Evolutionary conservation across 2,113 vertebrate species (phyloP), one percentile per base, ranked within the genome.

Genomic region (Anguilla rostrata): DNA sequence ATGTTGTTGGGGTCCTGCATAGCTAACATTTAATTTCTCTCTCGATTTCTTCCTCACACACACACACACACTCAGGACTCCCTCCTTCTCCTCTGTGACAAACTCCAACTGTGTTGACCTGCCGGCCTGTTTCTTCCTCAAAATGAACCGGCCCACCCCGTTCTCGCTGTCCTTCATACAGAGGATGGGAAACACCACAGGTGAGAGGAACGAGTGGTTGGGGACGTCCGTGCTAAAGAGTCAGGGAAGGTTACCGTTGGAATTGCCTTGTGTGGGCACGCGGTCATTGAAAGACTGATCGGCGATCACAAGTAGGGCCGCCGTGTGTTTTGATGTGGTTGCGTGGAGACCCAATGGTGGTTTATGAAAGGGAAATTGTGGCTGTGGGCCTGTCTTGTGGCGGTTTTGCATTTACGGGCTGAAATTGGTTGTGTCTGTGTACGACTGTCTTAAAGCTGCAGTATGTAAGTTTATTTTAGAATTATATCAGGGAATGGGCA

Each of bases 31-130:
- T 26, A 5, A 6, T 78, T 78, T 78, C 75, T 78, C n/a, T 39
- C 39, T 78, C 81, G 5, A 12, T 40, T 39, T 43, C 29, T 39
- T 14, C 29, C 43, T 78, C 83, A 57, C 22, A 39, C 2, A 85
- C 5, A 81, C n/a, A n/a, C n/a, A n/a, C n/a, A n/a, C 22, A 90
- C 92, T 83, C 84, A 96, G 96, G 87, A 99, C 97, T 6, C 98
- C 98, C 0, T 99, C 98, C 0, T 99, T 99, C 92, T 98, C 98
- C 0, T 95, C 96, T 0, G 93, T 99, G 91, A 99, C 98, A 85
- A 99, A 98, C 93, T 96, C 98, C 86, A 99, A 99, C 94, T 99
- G 98, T 29, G 97, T 99, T 92, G 98, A 99, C 85, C 93, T 99
- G 87, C 98, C 98, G 12, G 98, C 98, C 39, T 99, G 98, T 89